Conservation (phyloP, 2,888 invertebrate genomes). For the Theristus sp. region DNA sequence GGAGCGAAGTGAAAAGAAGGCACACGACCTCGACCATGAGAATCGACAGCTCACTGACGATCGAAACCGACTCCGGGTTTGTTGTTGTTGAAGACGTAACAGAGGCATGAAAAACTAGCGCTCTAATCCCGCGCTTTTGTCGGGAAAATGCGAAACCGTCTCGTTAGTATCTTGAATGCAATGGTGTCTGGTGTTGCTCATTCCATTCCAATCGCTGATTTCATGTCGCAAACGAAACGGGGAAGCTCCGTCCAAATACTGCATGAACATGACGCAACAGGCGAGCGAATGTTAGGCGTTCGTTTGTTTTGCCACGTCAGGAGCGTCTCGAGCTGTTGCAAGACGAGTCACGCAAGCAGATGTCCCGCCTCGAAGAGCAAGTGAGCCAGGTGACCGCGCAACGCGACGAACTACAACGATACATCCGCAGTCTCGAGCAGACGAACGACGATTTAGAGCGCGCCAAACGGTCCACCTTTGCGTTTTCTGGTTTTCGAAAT, state of each 20-base stretch:
- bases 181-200: no score
- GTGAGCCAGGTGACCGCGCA: slow-evolving; percentile 35
- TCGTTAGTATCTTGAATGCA: no score
- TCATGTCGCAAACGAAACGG: no score
- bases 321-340: slow-evolving; percentile 52
- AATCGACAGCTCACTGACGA: slow-evolving; percentile 55
- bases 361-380: slow-evolving; percentile 38
- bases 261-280: no score
- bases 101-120: neutral
- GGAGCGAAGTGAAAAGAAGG: slow-evolving; percentile 67
- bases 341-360: slow-evolving; percentile 46
- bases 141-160: no score
- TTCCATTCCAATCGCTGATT: no score
- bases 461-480: slow-evolving; percentile 49
- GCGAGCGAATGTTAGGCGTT: no score
- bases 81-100: slow-evolving; percentile 5
- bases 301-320: no score
- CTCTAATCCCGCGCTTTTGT: no score
- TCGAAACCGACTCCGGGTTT: slow-evolving; percentile 45
- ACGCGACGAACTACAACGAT: slow-evolving; percentile 47
- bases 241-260: no score
- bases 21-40: slow-evolving; percentile 54
- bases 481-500: neutral
- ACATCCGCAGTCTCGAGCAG: slow-evolving; percentile 80
- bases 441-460: slow-evolving; percentile 93